phyloP scores from a whole-genome alignment of 1,140 invertebrate genomes.

The Pachyrhynchus sulphureomaculatus region DNA sequence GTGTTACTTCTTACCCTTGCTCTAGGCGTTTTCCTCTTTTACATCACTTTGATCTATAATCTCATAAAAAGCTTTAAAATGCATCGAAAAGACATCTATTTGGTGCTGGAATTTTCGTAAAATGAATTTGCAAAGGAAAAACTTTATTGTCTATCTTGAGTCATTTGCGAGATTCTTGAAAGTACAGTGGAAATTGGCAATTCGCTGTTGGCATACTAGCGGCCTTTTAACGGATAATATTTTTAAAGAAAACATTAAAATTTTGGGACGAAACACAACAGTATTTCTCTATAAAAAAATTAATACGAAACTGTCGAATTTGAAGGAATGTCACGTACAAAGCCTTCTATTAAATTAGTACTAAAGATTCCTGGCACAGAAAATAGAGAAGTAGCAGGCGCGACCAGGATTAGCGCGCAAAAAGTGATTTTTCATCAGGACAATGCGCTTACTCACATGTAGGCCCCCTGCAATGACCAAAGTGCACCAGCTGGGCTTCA shows the following conservation, averaged over 20 bases:
- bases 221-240: background rate
- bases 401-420: too few relatives aligned
- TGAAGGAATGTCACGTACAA: too few relatives aligned
- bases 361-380: too few relatives aligned
- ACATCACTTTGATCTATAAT: background rate
- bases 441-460: too few relatives aligned
- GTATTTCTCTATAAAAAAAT: background rate
- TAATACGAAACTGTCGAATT: background rate
- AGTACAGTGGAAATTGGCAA: background rate
- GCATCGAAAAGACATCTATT: too few relatives aligned
- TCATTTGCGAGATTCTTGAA: background rate
- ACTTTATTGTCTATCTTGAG: background rate
- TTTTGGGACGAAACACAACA: background rate
- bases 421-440: too few relatives aligned
- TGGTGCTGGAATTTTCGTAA: too few relatives aligned
- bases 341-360: too few relatives aligned
- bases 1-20: too few relatives aligned
- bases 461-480: too few relatives aligned
- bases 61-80: background rate
- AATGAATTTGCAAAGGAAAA: background rate
- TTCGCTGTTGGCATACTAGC: conserved; percentile 16
- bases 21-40: background rate
- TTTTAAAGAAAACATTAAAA: conserved; percentile 12
- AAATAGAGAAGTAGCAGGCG: too few relatives aligned
- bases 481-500: too few relatives aligned